Base-by-base conservation (phyloP, 2,888 invertebrate genomes). In the Noctua comes region DNA sequence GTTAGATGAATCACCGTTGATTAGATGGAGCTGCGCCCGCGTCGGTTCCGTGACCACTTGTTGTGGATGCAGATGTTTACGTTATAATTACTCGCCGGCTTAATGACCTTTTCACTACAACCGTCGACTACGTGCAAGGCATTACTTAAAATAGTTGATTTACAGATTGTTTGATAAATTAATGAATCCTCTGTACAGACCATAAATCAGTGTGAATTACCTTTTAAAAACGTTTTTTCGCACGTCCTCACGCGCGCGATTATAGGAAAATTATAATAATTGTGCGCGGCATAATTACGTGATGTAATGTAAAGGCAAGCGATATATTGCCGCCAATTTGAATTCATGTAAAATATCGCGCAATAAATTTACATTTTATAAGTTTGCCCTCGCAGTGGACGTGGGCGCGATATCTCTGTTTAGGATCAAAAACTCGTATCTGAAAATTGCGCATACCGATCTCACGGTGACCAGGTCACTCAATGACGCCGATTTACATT, bases 211-310 rank as follows among this genome's bases (percentile, higher is more conserved):
- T 89, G 88, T 90, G 93, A 93, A 92, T 93, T 92, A 92, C 91
- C 91, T 91, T 92, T 92, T 94, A 93, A 95, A 95, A 96, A 94
- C 94, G 93, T 95, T 96, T 95, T 95, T 96, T 96, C 96, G 95
- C 96, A 96, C 96, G 95, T 96, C 95, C 94, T 96, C 95, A 95
- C 95, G 93, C 93, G 90, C 92, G 91, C 93, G 95, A 96, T 96
- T 96, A 96, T 96, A 96, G 93, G 94, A 94, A 96, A 97, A 97
- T 96, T 97, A 97, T 96, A 96, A 97, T 97, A 96, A 97, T 96
- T 96, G 95, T 95, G 94, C 91, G 88, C 92, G 87, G 90, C 92
- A 92, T 96, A 96, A 96, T 96, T 95, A 96, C 94, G 94, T 95
- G 95, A 95, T 94, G 95, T 95, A 96, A 95, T 93, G 91, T 94